A percentile compares a stretch with the other conserved stretches of the same genome.
These are phyloP conservation scores for Blennius ocellaris DNA, from an alignment of 2,113 vertebrate species.

Conservation along the genomic window DNA sequence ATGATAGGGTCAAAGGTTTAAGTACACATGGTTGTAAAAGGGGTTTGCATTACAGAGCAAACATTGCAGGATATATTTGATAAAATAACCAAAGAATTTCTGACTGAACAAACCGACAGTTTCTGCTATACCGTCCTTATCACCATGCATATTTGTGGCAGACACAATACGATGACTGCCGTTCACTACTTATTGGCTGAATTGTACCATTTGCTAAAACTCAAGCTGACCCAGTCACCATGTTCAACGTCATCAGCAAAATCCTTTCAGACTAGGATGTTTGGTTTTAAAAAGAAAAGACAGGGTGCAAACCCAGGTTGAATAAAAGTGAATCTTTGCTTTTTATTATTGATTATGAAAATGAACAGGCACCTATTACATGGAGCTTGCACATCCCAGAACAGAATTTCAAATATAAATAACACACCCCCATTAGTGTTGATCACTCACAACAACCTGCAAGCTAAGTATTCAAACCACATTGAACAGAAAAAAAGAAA, in stretches of 20 bases:
- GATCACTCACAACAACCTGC: constrained; percentile 77
- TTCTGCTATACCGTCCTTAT: not conserved
- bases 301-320: constrained; percentile 34
- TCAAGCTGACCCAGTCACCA: not conserved
- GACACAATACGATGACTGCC: not conserved
- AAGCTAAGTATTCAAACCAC: constrained; percentile 77
- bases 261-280: too few species aligned
- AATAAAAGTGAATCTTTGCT: constrained; percentile 80
- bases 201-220: not conserved
- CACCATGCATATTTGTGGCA: not conserved
- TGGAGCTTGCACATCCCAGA: constrained; percentile 83
- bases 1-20: not conserved
- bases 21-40: not conserved
- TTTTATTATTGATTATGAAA: constrained; percentile 86
- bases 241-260: too few species aligned
- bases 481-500: constrained; percentile 54
- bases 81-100: not conserved
- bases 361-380: constrained; percentile 85
- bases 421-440: constrained; percentile 77
- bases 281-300: too few species aligned
- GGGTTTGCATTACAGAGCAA: not conserved
- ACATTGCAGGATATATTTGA: not conserved
- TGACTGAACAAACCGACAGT: too few species aligned
- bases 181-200: not conserved
- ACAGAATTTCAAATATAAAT: constrained; percentile 78